These are phyloP conservation scores for Petrosia ficiformis DNA, from an alignment of 37 sponge, comb jelly and placozoan species.

Conservation along the genomic window DNA sequence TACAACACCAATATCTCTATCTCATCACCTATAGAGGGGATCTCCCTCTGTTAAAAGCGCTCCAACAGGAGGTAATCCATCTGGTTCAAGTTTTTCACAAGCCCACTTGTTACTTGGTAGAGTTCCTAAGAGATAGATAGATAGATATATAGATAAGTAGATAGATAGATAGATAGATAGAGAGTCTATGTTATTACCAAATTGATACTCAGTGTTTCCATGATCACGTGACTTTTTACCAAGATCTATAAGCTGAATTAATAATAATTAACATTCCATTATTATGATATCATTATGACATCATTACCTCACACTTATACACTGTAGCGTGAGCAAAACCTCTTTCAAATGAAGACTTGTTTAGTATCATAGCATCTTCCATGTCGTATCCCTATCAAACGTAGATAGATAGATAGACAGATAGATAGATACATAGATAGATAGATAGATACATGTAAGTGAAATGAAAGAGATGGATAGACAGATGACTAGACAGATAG, in stretches of 20 bases:
- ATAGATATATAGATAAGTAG: too few species aligned
- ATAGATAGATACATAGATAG: too few species aligned
- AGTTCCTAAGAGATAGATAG: constrained; percentile 23
- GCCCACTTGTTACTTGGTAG: constrained; percentile 36
- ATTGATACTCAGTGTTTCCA: constrained; percentile 18
- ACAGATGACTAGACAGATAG: too few species aligned
- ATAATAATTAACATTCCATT: not conserved
- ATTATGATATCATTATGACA: not conserved
- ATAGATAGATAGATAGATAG: too few species aligned
- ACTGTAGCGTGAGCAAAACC: constrained; percentile 93
- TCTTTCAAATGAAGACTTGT: constrained; percentile 91
- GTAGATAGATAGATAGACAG: too few species aligned
- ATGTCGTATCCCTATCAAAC: constrained; percentile 99
- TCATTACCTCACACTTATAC: constrained; percentile 81
- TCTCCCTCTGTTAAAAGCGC: constrained; percentile 76
- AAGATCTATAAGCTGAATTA: constrained; percentile 14
- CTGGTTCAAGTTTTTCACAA: constrained; percentile 61
- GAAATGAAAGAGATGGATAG: too few species aligned
- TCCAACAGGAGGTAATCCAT: constrained; percentile 92
- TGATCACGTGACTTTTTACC: constrained; percentile 10
- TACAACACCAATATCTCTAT: too few species aligned
- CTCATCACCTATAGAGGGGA: constrained; percentile 79
- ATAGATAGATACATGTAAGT: too few species aligned
- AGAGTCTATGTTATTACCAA: constrained; percentile 12
- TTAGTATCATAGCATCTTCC: constrained; percentile 99